Base-by-base conservation (phyloP, 37 sponge, comb jelly and placozoan genomes). In the Bolinopsis microptera region DNA sequence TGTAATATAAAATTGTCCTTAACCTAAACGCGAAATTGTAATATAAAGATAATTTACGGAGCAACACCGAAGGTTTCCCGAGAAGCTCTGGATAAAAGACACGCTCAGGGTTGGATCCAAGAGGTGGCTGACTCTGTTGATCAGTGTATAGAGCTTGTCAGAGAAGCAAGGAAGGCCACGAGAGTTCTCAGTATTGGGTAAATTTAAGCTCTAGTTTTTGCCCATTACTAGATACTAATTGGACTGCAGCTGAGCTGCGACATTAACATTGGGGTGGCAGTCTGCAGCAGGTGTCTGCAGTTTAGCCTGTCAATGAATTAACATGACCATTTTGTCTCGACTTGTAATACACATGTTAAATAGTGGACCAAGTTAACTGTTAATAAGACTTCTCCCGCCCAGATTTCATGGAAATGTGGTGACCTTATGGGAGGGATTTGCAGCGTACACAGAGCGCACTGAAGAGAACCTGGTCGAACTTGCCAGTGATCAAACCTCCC, bases 401-500 rank as follows among this genome's bases (percentile, higher is more conserved):
- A 86, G 99, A 68, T 98, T 95, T 94, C 95, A 95, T 68, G 99
- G 99, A 21, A 98, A 98, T 90, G 93, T 98, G 25, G 99, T 98
- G 13, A 83, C 86, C 38, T 94, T 98, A 38, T 98, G 99, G 98
- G 97, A 98, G 93, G 93, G 95, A 34, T 26, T 97, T 30, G 96
- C 94, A 13, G n/a, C 38, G 90, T 97, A 98, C 75, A 95, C 95
- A 41, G 95, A 96, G 70, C 31, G 27, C 9, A 97, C 97, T 22
- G 99, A 97, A 68, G 97, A 98, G 93, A 69, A 96, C 21, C 77
- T 97, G 26, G 99, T 96, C 0, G 97, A 97, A 2, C 94, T 98
- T 67, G 99, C 95, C 38, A 97, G 97, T 8, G 99, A 98, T 86
- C 99, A 98, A 90, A 98, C 99, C 92, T 97, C 97, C 72, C 94